These are phyloP conservation scores for Apamea epomidion DNA, from an alignment of 2,888 invertebrate genomes.

Conservation along the genomic window DNA sequence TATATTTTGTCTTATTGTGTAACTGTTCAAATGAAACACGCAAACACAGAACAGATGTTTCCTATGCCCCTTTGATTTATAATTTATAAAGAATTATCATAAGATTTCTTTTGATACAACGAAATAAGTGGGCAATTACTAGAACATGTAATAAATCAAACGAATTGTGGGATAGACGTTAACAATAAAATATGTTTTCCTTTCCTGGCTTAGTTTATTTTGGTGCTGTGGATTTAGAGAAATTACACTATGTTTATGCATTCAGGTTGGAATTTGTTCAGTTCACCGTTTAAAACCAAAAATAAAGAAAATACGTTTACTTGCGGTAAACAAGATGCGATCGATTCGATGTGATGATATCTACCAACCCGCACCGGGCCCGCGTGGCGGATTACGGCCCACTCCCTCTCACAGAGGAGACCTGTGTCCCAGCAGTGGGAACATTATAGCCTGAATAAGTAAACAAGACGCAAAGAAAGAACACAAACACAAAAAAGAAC, in stretches of 20 bases:
- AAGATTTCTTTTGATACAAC: constrained; percentile 66
- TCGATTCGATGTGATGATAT: too few relatives aligned
- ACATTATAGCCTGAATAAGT: too few relatives aligned
- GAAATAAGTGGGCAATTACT: constrained; percentile 61
- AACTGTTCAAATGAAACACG: constrained; percentile 73
- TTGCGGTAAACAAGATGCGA: too few relatives aligned
- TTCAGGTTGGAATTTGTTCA: neutral
- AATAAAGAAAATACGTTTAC: too few relatives aligned
- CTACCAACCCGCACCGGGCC: too few relatives aligned
- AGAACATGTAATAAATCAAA: constrained; percentile 55
- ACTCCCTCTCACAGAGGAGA: too few relatives aligned
- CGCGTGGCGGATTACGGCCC: too few relatives aligned
- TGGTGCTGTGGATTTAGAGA: constrained; percentile 17
- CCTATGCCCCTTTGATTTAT: constrained; percentile 75
- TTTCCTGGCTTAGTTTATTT: constrained; percentile 44
- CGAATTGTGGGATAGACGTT: constrained; percentile 43
- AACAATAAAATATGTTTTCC: constrained; percentile 51
- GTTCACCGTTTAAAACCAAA: neutral
- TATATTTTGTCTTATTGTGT: constrained; percentile 76
- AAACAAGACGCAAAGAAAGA: too few relatives aligned
- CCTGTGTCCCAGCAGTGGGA: too few relatives aligned
- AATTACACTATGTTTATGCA: constrained; percentile 5
- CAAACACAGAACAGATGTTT: constrained; percentile 81
- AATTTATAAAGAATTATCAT: constrained; percentile 69
- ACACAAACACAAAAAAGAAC: too few relatives aligned